These are phyloP conservation scores for Xiphorhynchus elegans DNA, from an alignment of 2,113 vertebrate genomes.

Conservation along the genomic window DNA sequence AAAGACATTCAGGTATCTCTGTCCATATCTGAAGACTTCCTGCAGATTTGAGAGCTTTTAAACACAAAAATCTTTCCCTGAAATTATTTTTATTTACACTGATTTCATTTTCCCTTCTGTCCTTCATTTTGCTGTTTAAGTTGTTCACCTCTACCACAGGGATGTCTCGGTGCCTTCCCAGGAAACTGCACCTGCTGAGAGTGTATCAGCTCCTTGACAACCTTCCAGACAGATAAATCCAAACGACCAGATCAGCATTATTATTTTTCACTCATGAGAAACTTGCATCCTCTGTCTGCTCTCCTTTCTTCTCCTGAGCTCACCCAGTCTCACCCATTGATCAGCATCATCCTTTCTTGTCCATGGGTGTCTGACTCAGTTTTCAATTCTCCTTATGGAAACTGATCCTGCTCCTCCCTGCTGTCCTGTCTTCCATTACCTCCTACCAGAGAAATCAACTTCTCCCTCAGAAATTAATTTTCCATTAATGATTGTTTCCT, in stretches of 20 bases:
- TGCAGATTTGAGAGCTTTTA: background rate
- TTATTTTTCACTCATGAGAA: background rate
- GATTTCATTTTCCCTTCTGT: background rate
- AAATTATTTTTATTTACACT: background rate
- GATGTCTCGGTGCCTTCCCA: rapidly evolving
- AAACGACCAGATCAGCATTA: background rate
- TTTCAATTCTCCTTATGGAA: background rate
- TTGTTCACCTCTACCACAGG: background rate
- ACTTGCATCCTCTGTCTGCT: background rate
- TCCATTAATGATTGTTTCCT: background rate
- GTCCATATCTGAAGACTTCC: background rate
- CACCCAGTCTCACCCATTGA: background rate
- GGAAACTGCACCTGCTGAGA: rapidly evolving
- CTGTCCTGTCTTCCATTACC: background rate
- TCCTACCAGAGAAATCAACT: background rate
- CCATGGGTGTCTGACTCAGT: background rate
- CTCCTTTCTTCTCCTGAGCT: background rate
- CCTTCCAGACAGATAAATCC: background rate
- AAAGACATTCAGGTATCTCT: background rate
- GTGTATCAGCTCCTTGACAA: background rate
- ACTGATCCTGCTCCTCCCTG: background rate
- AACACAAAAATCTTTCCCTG: background rate
- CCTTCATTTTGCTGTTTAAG: background rate
- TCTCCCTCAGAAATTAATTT: background rate
- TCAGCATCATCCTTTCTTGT: rapidly evolving